Base-by-base conservation (phyloP, 2,113 vertebrate species). In the Orthonyx spaldingii region DNA sequence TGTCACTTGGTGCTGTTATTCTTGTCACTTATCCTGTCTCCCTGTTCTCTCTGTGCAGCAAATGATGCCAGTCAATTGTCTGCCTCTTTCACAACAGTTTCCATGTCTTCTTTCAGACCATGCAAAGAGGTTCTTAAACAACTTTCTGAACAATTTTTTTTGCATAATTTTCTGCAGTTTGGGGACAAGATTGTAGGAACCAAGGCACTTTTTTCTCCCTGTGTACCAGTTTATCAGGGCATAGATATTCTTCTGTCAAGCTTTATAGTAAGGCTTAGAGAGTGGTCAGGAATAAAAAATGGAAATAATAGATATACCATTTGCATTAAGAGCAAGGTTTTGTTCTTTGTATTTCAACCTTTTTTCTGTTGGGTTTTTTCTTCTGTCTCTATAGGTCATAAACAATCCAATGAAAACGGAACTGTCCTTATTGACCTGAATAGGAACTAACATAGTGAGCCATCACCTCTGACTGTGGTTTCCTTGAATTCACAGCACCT, bases 51-150 rank as follows among this genome's bases (percentile, higher is more conserved):
- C n/a, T 53, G 1, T 61, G 55, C 47, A 87, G 69, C 10, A 77
- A 90, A 84, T 53, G 3, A 88, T 88, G 72, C 35, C 80, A 84
- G 64, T 92, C 92, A 92, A 35, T 77, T 77, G 39, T 92, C 83
- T 92, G 24, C 24, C 39, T 93, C 71, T 90, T 84, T 86, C 91
- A 93, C 55, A 88, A 93, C 71, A 84, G 27, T 81, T 90, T 94
- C 55, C 66, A 4, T 84, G 35, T 76, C 71, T 84, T 86, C 59
- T 74, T 85, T 76, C 90, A 90, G 66, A 44, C 56, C 47, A 52
- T n/a, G 5, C 3, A 76, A 79, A 82, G 42, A 89, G 12, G 7
- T 78, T 93, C 32, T 74, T 60, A 71, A 91, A 93, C 47, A 93
- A 69, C 11, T 52, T 94, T 49, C 49, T 83, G 53, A 74, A 68